Base-by-base conservation (phyloP, 2,888 invertebrate species). In the Uropetala carovei region DNA sequence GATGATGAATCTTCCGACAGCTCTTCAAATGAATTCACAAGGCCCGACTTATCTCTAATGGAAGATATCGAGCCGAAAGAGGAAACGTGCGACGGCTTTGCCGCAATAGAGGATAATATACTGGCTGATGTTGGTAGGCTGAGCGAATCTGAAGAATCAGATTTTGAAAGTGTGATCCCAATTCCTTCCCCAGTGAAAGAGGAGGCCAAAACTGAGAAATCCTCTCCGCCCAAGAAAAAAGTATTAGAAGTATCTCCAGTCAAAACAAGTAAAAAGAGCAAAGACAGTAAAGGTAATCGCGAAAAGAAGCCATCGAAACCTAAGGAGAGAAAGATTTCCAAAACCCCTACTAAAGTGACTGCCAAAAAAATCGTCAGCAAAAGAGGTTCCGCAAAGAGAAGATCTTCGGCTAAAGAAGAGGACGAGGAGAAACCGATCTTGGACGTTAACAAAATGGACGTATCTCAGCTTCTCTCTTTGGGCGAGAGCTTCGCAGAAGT, bases 401-500 rank as follows among this genome's bases (percentile, higher is more conserved):
- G 84, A 18, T 58, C 30, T 7, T 86, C 93, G 92, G 91, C 92
- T 93, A 43, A 93, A 85, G 43, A 91, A 85, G 89, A 91, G 56
- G 93, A 94, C 92, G 93, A 93, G 57, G 58, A 93, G 91, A 93
- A 94, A 92, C 57, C 92, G 84, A 43, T 81, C 92, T 56, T 92
- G 93, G 93, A 93, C 92, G 93, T 93, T 43, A 94, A 94, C 84
- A 94, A 94, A 58, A 94, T 95, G 93, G 96, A 97, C 95, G 96
- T 97, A 27, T 96, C 96, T 92, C 96, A 97, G 94, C 94, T 97
- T 92, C 95, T 97, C 93, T 97, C 97, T 93, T 95, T 96, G 94
- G 97, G 97, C 92, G 97, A 97, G 59, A 68, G 64, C 18, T 27
- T 89, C 43, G 89, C 89, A n/a, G 89, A 89, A 43, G n/a, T 43